Base-by-base conservation (phyloP, 2,888 invertebrate genomes). In the Himalopsyche kuldschensis region DNA sequence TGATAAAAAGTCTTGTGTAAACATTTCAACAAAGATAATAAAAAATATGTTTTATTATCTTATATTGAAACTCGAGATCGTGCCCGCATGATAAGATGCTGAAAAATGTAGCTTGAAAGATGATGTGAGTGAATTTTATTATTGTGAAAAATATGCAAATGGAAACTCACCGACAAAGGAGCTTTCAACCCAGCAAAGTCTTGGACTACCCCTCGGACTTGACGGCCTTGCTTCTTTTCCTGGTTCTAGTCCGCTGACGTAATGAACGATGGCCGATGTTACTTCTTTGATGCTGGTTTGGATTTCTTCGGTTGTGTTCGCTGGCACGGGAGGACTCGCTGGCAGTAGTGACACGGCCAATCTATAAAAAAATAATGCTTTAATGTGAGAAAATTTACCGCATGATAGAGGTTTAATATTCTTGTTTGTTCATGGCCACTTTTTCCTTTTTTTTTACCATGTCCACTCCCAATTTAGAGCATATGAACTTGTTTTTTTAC, bases 211-310 rank as follows among this genome's bases (percentile, higher is more conserved):
- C 75, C 94, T 90, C 5, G 92, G 91, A 85, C 92, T 91, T 11
- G 92, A 90, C 76, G 93, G 92, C 84, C 89, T 89, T 11, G 87
- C 88, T 89, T 90, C 93, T 87, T 90, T 88, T 86, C 80, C 88
- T 84, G 93, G 94, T 89, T 93, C 94, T 87, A 94, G 87, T 0
- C 94, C 95, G 86, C 95, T 95, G 85, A 97, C 97, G 92, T 97
- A 97, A 90, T 97, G 97, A 82, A 97, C 97, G 88, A 97, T 97
- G 78, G 97, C 97, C 87, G 97, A 97, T 86, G 97, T 97, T 87
- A 97, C 97, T 90, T 97, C 97, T 90, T 97, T 97, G 89, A 97
- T 97, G 83, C 96, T 97, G 86, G 96, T 94, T 89, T 96, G 96
- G 85, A 96, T 96, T 89, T 95, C 95, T 84, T 94, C 94, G 3